phyloP scores from a whole-genome alignment of 2,888 invertebrate genomes.

The Resseliella maxima region DNA sequence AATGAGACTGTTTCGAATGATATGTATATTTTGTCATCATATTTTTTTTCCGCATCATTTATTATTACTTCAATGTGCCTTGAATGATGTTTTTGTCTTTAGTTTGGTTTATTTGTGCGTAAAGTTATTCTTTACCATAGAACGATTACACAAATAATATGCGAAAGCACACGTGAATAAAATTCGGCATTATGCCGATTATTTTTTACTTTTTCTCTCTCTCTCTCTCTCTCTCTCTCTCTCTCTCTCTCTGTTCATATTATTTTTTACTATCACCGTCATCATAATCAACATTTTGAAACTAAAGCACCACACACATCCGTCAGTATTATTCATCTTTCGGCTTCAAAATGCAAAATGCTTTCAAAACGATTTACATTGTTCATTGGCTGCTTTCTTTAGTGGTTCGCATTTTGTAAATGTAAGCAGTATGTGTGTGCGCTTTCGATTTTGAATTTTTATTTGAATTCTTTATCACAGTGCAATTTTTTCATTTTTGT shows the following conservation, averaged over 20 bases:
- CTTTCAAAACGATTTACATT: background rate
- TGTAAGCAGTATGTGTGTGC: too few relatives aligned
- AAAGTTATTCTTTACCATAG: background rate
- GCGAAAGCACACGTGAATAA: background rate
- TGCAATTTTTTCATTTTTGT: background rate
- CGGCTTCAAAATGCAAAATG: background rate
- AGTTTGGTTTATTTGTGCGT: background rate
- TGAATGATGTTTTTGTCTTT: background rate
- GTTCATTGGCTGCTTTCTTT: background rate
- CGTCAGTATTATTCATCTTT: background rate
- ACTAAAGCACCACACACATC: background rate
- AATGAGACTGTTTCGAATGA: background rate
- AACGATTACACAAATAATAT: background rate
- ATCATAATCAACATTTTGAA: background rate
- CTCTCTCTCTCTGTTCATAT: background rate
- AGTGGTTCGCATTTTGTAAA: background rate
- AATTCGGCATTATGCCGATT: background rate
- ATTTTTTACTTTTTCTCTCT: background rate
- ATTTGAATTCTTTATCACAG: background rate
- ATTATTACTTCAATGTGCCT: background rate
- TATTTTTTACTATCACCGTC: background rate
- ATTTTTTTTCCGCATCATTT: slow-evolving; percentile 27
- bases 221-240: background rate
- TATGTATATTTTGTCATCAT: slow-evolving; percentile 21
- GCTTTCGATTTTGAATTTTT: background rate